Evolutionary conservation across 1,140 invertebrate species (phyloP), one percentile per base, ranked within the genome.

Genomic region (Hirudo medicinalis): DNA sequence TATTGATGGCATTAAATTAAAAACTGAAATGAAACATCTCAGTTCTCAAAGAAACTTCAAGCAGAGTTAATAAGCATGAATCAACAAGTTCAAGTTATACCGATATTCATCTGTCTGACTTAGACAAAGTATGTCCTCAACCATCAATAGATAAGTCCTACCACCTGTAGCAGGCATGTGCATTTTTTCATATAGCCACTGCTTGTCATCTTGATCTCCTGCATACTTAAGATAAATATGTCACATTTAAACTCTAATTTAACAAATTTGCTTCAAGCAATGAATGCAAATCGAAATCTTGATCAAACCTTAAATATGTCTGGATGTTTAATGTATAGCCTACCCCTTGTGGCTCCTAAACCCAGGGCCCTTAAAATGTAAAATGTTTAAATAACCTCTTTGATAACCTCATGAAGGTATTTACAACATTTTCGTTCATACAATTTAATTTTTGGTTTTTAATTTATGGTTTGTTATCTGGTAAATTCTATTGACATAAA

Each of bases 131-230:
- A 91, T 89, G 77, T 91, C 90, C 77, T 90, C 87, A 71, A 90
- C 83, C n/a, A 91, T 82, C 84, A 91, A 85, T 73, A 91, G 86
- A 76, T 90, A 90, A 40, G 89, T 88, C 81, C 88, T 89, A 11
- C 89, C 89, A 19, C 89, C 89, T 70, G 87, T 88, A 54, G 87
- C 86, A 76, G 89, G 87, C 79, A 89, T 89, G 71, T 89, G 80
- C 77, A 88, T 88, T 75, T 89, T 86, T 74, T 86, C 88, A 67
- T 87, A 86, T 32, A 91, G 84, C 89, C 89, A 91, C 77, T 89
- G 88, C 78, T 90, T 90, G 76, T 91, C 90, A 76, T 89, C 88
- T 72, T 87, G 86, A 78, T 91, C 90, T 57, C 89, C 88, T 70
- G 87, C 87, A 81, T 91, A 91, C 77, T 88, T 20, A 43, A 32